Evolutionary conservation across 23 tunicate species (phyloP), one percentile per base, ranked within the genome.

Genomic region (Styela plicata): DNA sequence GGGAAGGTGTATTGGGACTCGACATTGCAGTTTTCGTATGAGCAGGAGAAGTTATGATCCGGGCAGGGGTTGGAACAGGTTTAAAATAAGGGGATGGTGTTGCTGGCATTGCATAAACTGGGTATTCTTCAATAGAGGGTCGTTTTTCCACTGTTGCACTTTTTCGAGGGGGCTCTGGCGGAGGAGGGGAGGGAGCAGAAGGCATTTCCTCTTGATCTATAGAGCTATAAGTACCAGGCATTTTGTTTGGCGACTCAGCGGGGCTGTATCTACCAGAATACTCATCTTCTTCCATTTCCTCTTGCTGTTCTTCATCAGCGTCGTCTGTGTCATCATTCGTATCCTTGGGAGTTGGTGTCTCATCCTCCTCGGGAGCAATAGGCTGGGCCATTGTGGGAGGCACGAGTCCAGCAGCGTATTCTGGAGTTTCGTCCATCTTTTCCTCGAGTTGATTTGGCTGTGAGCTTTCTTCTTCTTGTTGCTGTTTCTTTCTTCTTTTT

Each of bases 401-500:
- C 2, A 71, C 63, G 30, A 90, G 74, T n/a, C 90, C 96, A 52
- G 87, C 90, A 57, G 96, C 96, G 53, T 90, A 86, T 13, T 90
- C 90, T 18, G 96, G 87, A 22, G 96, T 68, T 61, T 90, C 84
- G 0, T 90, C 96, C 28, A 32, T n/a, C 36, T 89, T 84, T 19
- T 89, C 88, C 31, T 89, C 89, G 13, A 13, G 57, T 23, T 69
- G 66, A 21, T 36, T 64, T 3, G 61, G 64, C 25, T 31, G 61
- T 3, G 83, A 31, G 23, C 23, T 61, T 3, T 85, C 83, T 34
- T 86, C 83, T 52, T 79, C 86, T 70, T 89, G 88, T 29, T 73
- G 76, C 24, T 75, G 85, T 71, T 91, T 91, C 92, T 92, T 92
- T 53, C 97, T 62, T 36, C 92, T 36, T 76, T 88, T 92, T 63